Conservation (phyloP, 2,113 vertebrate species). For the Colaptes auratus region DNA sequence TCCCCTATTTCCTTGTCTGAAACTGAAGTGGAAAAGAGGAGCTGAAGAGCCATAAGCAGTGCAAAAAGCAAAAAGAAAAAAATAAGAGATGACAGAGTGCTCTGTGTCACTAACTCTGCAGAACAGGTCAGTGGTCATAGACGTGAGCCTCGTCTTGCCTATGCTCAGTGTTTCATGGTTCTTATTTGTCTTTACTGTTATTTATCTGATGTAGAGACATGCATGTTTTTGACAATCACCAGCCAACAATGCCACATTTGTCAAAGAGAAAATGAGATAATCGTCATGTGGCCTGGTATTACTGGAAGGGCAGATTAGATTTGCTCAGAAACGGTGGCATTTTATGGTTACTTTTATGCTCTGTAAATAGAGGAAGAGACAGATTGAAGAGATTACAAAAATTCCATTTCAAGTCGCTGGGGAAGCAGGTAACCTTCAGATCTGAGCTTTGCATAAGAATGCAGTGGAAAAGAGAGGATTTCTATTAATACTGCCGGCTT, state of each 20-base stretch:
- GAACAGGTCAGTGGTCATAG: constrained; percentile 36
- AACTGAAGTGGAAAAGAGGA: constrained; percentile 6
- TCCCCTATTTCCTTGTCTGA: not conserved
- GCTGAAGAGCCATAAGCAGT: not conserved
- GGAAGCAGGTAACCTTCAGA: constrained; percentile 70
- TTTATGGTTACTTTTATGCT: constrained; percentile 66
- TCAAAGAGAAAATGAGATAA: constrained; percentile 71
- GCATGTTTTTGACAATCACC: not conserved
- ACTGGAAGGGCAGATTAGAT: constrained; percentile 69
- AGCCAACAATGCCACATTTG: constrained; percentile 59
- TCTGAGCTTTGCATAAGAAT: constrained; percentile 63
- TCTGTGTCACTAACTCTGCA: constrained; percentile 38
- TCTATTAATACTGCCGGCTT: not conserved
- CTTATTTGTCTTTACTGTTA: constrained; percentile 51
- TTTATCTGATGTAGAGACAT: constrained; percentile 50
- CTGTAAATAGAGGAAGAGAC: constrained; percentile 55
- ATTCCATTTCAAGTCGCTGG: constrained; percentile 61
- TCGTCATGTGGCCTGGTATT: constrained; percentile 45
- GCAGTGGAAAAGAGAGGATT: not conserved
- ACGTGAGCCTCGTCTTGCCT: not conserved
- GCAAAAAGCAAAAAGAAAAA: not conserved
- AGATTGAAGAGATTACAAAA: constrained; percentile 67
- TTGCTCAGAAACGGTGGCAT: constrained; percentile 54
- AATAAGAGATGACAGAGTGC: constrained; percentile 10
- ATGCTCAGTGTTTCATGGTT: constrained; percentile 3